phyloP scores from a whole-genome alignment of 2,888 invertebrate species.

The Hecatera dysodea region DNA sequence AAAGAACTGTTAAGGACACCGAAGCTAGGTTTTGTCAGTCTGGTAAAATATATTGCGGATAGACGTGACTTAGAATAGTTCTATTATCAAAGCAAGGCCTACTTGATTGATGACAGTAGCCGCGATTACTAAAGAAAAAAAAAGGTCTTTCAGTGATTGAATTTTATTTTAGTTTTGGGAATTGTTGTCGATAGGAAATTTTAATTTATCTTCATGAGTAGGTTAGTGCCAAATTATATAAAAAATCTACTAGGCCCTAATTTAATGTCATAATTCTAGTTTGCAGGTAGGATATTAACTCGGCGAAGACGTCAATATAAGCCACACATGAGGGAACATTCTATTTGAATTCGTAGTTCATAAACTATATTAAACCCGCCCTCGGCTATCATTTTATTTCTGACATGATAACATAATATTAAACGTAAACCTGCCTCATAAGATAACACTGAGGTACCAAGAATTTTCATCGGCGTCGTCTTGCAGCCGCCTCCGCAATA shows the following conservation, averaged over 20 bases:
- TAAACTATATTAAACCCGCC: slow-evolving; percentile 74
- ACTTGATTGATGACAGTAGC: slow-evolving; percentile 58
- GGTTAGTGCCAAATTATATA: background rate
- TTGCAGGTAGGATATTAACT: slow-evolving; percentile 1
- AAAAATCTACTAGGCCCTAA: background rate
- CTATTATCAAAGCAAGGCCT: slow-evolving; percentile 57
- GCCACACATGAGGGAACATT: slow-evolving; percentile 33
- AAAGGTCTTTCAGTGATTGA: slow-evolving; percentile 27
- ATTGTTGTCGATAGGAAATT: background rate
- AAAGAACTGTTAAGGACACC: slow-evolving; percentile 78
- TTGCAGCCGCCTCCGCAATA: slow-evolving; percentile 87
- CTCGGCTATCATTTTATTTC: slow-evolving; percentile 74
- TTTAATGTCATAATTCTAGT: background rate
- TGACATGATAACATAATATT: slow-evolving; percentile 85
- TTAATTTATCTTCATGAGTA: background rate
- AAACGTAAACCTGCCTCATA: slow-evolving; percentile 87
- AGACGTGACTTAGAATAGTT: slow-evolving; percentile 60
- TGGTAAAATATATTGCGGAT: slow-evolving; percentile 72
- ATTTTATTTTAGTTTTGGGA: slow-evolving; percentile 33
- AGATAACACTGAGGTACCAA: slow-evolving; percentile 89
- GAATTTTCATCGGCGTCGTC: slow-evolving; percentile 89
- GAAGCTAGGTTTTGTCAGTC: slow-evolving; percentile 76
- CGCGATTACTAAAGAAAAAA: slow-evolving; percentile 17
- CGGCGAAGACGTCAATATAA: slow-evolving; percentile 26
- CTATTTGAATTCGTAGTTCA: slow-evolving; percentile 69